Evolutionary conservation across 2,113 vertebrate genomes (phyloP).

Genomic region (Psittacula cyanocephala): DNA sequence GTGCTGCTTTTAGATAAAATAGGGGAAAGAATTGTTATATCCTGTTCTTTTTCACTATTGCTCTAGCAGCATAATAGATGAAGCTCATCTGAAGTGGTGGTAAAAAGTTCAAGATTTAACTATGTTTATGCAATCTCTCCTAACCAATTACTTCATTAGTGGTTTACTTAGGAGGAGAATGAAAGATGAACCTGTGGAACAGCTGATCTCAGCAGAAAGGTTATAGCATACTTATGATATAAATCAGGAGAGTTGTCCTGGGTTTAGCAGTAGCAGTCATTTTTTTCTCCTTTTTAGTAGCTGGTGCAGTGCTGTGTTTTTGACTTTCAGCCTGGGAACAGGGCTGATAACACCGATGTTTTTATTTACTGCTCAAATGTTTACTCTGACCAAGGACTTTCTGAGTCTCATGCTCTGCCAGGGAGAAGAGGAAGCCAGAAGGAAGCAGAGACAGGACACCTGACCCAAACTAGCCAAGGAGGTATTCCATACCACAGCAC

Average conservation of each 20-base stretch:
- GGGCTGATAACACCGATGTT: too few species aligned
- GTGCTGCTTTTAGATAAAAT: neutral
- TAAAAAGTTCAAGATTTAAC: neutral
- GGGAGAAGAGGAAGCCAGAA: too few species aligned
- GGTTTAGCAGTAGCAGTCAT: too few species aligned
- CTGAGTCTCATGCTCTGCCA: too few species aligned
- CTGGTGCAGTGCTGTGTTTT: too few species aligned
- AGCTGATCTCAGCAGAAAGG: slow-evolving; percentile 12
- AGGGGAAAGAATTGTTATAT: neutral
- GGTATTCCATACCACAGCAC: too few species aligned
- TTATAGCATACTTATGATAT: neutral
- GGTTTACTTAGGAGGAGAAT: neutral
- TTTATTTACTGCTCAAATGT: too few species aligned
- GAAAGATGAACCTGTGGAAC: neutral
- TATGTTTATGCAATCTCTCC: neutral
- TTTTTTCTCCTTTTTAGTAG: too few species aligned
- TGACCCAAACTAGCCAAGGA: too few species aligned
- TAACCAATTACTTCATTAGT: slow-evolving; percentile 1
- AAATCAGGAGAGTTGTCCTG: neutral
- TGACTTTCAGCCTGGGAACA: too few species aligned
- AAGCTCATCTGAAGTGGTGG: neutral
- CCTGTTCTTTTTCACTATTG: neutral
- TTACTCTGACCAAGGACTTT: too few species aligned
- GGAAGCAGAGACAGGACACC: too few species aligned
- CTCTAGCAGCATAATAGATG: neutral